phyloP scores from a whole-genome alignment of 2,113 vertebrate genomes.

The Halichoerus grypus region DNA sequence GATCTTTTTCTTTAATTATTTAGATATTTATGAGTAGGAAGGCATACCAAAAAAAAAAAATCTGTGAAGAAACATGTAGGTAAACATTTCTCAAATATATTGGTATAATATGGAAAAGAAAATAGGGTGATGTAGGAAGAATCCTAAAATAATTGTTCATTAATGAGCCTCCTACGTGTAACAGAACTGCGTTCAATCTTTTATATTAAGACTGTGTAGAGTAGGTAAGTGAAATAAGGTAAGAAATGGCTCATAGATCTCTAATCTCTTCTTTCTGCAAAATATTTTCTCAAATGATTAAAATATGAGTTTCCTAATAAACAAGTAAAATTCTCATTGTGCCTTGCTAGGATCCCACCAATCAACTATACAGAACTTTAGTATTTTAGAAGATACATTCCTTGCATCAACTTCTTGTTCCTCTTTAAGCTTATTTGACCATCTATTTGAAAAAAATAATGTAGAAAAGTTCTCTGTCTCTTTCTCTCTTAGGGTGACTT shows the following conservation, averaged over 20 bases:
- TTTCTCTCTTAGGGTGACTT: background rate
- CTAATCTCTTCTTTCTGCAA: background rate
- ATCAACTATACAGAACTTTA: background rate
- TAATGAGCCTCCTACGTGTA: background rate
- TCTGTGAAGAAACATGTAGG: conserved; percentile 24
- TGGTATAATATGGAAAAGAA: conserved; percentile 36
- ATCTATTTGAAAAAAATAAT: background rate
- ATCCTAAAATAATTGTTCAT: background rate
- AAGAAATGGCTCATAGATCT: conserved; percentile 17
- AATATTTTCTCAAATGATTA: conserved; percentile 19
- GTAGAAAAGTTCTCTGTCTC: background rate
- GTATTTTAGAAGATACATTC: background rate
- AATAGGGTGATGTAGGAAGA: background rate
- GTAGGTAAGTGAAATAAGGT: background rate
- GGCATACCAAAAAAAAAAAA: conserved; percentile 38
- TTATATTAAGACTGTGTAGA: background rate
- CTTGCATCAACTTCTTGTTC: conserved; percentile 27
- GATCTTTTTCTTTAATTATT: conserved; percentile 48
- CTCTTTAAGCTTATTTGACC: conserved; percentile 6
- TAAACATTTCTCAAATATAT: conserved; percentile 55
- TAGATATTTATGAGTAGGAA: conserved; percentile 62
- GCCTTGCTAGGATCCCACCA: background rate
- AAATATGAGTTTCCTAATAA: background rate
- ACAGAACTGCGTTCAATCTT: conserved; percentile 38
- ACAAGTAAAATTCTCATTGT: conserved; percentile 11